These are phyloP conservation scores for Puntigrus tetrazona DNA, from an alignment of 2,113 vertebrate genomes.

Conservation along the genomic window DNA sequence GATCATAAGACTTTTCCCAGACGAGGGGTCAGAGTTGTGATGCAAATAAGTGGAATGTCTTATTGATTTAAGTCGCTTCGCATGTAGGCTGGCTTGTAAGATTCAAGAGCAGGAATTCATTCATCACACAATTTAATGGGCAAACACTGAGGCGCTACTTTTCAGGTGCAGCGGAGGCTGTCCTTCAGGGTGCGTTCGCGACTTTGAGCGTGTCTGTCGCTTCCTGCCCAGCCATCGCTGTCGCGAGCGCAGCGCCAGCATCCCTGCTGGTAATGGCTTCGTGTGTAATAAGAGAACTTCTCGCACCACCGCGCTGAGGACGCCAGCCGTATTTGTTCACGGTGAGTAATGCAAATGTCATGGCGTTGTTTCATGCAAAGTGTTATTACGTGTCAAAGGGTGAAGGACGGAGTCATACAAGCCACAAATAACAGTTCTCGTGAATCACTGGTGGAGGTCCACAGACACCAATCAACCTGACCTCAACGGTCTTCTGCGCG, in stretches of 20 bases:
- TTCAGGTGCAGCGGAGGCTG: conserved; percentile 68
- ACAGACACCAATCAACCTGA: neutral
- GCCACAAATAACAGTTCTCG: neutral
- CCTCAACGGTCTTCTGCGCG: neutral
- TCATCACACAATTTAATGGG: conserved; percentile 73
- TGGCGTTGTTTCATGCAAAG: neutral
- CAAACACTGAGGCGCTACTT: conserved; percentile 71
- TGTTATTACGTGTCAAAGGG: conserved; percentile 20
- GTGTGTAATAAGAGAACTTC: conserved; percentile 25
- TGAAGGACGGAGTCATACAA: conserved; percentile 35
- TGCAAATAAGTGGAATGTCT: conserved; percentile 62
- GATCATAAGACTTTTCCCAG: conserved; percentile 46
- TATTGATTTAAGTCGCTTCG: conserved; percentile 67
- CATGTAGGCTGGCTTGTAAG: conserved; percentile 77
- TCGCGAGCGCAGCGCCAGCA: neutral
- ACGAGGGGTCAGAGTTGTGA: conserved; percentile 65
- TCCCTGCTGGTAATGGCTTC: conserved; percentile 10
- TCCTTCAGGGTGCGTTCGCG: conserved; percentile 74
- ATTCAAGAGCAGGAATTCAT: conserved; percentile 77
- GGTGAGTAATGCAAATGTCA: conserved; percentile 2
- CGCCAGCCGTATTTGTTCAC: neutral
- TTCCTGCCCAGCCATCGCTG: conserved; percentile 36
- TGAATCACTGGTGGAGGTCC: neutral
- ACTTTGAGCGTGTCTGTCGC: conserved; percentile 73
- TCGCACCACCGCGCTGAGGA: conserved; percentile 9